These are phyloP conservation scores for Zapus hudsonius DNA, from an alignment of 2,113 vertebrate species.

Conservation along the genomic window DNA sequence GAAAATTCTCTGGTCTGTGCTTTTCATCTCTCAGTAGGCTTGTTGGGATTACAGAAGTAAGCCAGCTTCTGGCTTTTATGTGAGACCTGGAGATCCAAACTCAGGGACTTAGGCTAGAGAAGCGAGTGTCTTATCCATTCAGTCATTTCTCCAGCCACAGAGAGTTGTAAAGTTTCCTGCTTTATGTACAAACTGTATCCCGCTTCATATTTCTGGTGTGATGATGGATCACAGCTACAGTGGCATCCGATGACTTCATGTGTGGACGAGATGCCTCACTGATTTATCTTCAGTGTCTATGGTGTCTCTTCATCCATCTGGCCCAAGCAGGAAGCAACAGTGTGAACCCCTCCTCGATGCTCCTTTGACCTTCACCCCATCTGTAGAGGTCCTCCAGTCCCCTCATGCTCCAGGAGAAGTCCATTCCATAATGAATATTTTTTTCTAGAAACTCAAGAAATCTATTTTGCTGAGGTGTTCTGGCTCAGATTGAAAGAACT, in stretches of 20 bases:
- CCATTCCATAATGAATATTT: not conserved
- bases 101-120: too few species aligned
- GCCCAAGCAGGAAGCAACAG: not conserved
- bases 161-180: not conserved
- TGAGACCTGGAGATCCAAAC: too few species aligned
- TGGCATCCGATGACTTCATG: not conserved
- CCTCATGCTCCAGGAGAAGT: not conserved
- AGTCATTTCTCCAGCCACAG: too few species aligned
- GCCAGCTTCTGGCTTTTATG: too few species aligned
- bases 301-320: not conserved
- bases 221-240: not conserved
- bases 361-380: not conserved
- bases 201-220: not conserved
- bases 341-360: not conserved
- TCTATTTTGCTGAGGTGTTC: not conserved
- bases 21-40: too few species aligned
- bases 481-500: not conserved
- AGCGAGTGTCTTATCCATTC: too few species aligned
- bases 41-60: too few species aligned
- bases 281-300: not conserved
- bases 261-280: not conserved
- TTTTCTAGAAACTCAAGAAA: not conserved
- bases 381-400: not conserved
- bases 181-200: not conserved
- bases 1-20: too few species aligned